Evolutionary conservation across 2,888 invertebrate species (phyloP).

Genomic region (Endotricha flammealis): DNA sequence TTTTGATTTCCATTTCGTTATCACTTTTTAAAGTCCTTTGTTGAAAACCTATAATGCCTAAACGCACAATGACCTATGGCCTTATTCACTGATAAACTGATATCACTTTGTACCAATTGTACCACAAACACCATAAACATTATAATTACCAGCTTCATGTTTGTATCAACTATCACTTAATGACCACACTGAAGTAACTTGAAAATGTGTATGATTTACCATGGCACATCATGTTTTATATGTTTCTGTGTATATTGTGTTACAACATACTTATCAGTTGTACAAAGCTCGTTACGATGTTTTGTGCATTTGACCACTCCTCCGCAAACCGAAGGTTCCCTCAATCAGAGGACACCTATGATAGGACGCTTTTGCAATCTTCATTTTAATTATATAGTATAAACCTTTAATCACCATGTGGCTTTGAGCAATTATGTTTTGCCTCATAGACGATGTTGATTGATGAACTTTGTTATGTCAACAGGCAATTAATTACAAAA

Average conservation of each 20-base stretch:
- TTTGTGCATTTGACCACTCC: constrained; percentile 55
- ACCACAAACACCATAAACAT: no score
- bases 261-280: constrained; percentile 54
- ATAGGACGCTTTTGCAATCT: constrained; percentile 43
- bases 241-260: constrained; percentile 52
- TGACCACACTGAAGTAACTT: constrained; percentile 31
- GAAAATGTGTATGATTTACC: constrained; percentile 45
- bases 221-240: constrained; percentile 56
- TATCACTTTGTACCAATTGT: no score
- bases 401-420: constrained; percentile 29
- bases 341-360: constrained; percentile 51
- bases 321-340: constrained; percentile 45
- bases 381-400: constrained; percentile 40
- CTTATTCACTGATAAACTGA: no score
- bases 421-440: constrained; percentile 35
- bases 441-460: constrained; percentile 17
- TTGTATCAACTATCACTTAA: constrained; percentile 25
- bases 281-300: constrained; percentile 50
- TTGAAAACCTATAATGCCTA: no score
- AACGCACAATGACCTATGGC: no score
- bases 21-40: no score
- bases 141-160: constrained; percentile 47
- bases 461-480: background rate
- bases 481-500: background rate
- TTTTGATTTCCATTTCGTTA: no score